Evolutionary conservation across 2,888 invertebrate species (phyloP).

Genomic region (Steinernema hermaphroditum): DNA sequence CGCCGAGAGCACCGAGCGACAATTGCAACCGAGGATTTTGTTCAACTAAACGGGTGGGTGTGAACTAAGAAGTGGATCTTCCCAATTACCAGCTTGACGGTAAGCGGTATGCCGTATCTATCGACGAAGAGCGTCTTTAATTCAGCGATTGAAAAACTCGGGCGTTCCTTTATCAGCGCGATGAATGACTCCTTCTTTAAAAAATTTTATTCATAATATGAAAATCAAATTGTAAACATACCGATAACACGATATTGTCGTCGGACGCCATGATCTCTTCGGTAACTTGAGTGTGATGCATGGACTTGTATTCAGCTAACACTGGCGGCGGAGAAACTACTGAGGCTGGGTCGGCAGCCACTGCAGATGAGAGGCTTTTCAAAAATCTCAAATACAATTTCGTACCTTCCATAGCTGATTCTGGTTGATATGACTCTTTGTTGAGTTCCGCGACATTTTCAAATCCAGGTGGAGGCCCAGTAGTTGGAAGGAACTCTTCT

Average conservation of each 20-base stretch:
- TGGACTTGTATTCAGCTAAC: no score
- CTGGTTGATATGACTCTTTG: no score
- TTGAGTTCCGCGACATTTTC: no score
- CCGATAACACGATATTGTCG: neutral
- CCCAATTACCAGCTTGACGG: neutral
- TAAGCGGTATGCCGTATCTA: neutral
- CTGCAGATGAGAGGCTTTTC: no score
- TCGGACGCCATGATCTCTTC: neutral
- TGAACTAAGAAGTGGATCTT: neutral
- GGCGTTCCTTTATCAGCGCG: neutral
- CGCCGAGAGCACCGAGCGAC: neutral
- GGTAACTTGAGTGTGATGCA: no score
- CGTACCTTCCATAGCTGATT: no score
- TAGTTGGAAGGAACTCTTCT: no score
- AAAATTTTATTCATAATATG: neutral
- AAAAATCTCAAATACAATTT: no score
- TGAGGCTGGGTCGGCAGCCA: no score
- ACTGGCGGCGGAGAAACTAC: no score
- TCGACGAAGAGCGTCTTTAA: neutral
- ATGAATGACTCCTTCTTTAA: neutral
- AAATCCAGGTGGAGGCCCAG: no score
- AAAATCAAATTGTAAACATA: neutral
- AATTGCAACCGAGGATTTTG: neutral
- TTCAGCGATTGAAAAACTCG: neutral
- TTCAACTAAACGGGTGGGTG: neutral